Evolutionary conservation across 2,113 vertebrate genomes (phyloP), one percentile per base, ranked within the genome.

Genomic region (Otis tarda): DNA sequence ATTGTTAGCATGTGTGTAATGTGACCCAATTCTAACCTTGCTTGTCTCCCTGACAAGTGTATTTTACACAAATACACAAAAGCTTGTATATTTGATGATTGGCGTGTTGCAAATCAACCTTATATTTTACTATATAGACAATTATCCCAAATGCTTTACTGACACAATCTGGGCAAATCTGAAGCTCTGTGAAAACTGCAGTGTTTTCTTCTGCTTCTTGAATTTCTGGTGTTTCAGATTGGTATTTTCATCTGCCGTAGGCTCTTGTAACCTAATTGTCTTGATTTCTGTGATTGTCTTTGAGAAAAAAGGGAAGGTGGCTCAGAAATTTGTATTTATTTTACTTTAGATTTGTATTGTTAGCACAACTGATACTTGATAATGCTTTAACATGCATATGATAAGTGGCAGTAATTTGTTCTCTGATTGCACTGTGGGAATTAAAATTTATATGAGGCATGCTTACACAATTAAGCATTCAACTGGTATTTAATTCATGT

Each of bases 1-100:
- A 69, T 83, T 89, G 52, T 70, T 70, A 74, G 33, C 5, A 14
- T 74, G 70, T 22, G 41, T 70, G 41, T 80, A 63, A 67, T 52
- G 10, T 67, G 59, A 74, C 73, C 45, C 41, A 90, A 0, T 90
- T 94, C 60, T 95, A 90, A 94, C 63, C 59, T 89, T 85, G 37
- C 43, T 60, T 83, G 23, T 70, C 28, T 86, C 9, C 8, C 39
- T 78, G 60, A 45, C 12, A 53, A 65, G 60, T 60, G 10, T 55
- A 13, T 87, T 91, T 87, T 65, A 55, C 39, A 64, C 33, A 81
- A 79, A 67, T 47, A 31, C 33, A 47, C 33, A 55, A 50, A 81
- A 64, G 7, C 49, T 43, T 69, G 23, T 86, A 10, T 70, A 10
- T 65, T 50, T 87, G 80, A 14, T 1, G 5, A 28, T 20, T 21